Percentiles rank a stretch among this genome's conserved stretches.
Evolutionary conservation across 1,140 invertebrate genomes (phyloP).

Genomic region (Gryllus bimaculatus): DNA sequence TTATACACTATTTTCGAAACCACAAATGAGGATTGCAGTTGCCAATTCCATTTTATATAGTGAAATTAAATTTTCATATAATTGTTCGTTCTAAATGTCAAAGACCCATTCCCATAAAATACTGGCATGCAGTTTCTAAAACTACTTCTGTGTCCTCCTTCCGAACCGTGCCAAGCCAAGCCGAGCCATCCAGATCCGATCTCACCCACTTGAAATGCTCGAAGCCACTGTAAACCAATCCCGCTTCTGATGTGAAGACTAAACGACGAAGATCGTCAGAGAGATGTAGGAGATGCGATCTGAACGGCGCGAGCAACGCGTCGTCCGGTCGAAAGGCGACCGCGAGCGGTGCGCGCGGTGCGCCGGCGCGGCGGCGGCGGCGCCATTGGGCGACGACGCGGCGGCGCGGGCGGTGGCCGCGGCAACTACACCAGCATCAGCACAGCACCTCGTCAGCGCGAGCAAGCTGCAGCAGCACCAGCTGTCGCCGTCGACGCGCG

Average conservation of each 20-base stretch:
- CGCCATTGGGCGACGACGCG: conserved; percentile 23
- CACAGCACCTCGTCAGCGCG: background rate
- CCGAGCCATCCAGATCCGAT: too few relatives aligned
- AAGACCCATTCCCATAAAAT: too few relatives aligned
- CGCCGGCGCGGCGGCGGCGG: conserved; percentile 30
- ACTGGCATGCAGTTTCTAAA: too few relatives aligned
- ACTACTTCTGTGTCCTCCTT: too few relatives aligned
- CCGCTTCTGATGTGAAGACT: conserved; percentile 43
- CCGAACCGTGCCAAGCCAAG: too few relatives aligned
- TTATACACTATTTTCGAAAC: too few relatives aligned
- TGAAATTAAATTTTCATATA: too few relatives aligned
- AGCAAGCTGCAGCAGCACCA: conserved; percentile 25
- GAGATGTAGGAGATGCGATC: conserved; percentile 77
- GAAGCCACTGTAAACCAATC: background rate
- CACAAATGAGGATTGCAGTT: too few relatives aligned
- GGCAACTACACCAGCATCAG: background rate
- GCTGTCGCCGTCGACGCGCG: conserved; percentile 19
- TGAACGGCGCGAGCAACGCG: conserved; percentile 41
- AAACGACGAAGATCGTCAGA: conserved; percentile 78
- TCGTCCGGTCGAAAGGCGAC: conserved; percentile 23
- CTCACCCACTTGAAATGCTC: too few relatives aligned
- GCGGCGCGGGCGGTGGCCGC: background rate
- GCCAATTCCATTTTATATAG: too few relatives aligned
- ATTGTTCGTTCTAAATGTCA: too few relatives aligned
- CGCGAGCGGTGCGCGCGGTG: conserved; percentile 14